Evolutionary conservation across 2,113 vertebrate species (phyloP).

Genomic region (human): DNA sequence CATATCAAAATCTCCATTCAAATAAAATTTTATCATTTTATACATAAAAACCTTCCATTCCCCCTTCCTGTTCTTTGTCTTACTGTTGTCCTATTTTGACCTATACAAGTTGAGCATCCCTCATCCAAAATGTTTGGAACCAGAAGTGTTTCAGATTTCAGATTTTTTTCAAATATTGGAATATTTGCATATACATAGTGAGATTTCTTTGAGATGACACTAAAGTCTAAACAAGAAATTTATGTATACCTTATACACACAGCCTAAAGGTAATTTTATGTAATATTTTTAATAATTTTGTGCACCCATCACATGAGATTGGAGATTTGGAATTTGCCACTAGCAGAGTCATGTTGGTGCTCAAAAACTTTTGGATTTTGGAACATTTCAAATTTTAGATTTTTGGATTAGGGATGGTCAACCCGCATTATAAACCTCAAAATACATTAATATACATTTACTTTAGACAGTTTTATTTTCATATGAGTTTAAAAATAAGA

Average conservation of each 20-base stretch:
- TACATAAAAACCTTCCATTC: background rate
- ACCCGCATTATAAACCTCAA: background rate
- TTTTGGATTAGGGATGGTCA: background rate
- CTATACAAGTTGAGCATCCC: background rate
- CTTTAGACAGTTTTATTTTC: background rate
- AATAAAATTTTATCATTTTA: background rate
- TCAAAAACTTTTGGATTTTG: background rate
- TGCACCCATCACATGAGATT: background rate
- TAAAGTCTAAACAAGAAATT: background rate
- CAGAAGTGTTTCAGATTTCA: background rate
- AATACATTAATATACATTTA: background rate
- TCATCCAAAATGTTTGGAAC: background rate
- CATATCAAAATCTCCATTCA: background rate
- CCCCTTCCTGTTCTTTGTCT: background rate
- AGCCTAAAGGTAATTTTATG: background rate
- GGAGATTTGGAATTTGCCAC: background rate
- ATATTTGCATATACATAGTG: background rate
- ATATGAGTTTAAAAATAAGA: background rate
- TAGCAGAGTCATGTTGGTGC: background rate
- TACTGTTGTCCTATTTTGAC: background rate
- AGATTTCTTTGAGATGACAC: background rate
- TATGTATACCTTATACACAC: background rate
- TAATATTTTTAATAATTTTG: background rate
- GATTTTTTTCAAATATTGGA: background rate
- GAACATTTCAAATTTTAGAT: background rate